Evolutionary conservation across 2,797 vertebrate species (phyloP), one percentile per base, ranked within the genome.

Genomic region (Capromys pilorides): DNA sequence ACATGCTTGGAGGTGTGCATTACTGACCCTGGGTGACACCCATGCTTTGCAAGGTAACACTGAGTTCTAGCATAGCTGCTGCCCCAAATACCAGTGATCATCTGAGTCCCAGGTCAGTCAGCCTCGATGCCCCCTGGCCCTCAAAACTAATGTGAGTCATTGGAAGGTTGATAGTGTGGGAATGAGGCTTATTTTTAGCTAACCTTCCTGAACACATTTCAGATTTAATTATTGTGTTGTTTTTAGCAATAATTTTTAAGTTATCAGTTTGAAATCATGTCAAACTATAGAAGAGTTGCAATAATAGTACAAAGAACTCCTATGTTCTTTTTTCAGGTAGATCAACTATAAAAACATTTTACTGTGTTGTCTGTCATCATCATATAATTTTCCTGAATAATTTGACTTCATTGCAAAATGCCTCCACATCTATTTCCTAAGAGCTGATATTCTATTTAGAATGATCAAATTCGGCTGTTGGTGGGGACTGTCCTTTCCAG

Each of bases 331-430:
- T 22, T 10, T 86, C 9, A 78, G 71, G 28, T 2, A 45, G 13
- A 49, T 82, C 33, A 87, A 22, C 12, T 90, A 26, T 82, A 66
- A 82, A 96, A 83, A 31, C 45, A 64, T 83, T n/a, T 92, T 62
- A 18, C 24, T 22, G 14, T 0, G 49, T 31, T 26, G 24, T 49
- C 41, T 16, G 16, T 41, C n/a, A 62, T 19, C 83, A 8, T 62
- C 57, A 26, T 73, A 62, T 16, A 64, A 33, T 62, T 64, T 64
- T 83, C 33, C 81, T 62, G 26, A 36, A 64, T 75, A 45, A 75
- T 51, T 14, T 39, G 33, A 51, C 13, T 75, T 59, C 39, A 39
- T 66, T 91, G 31, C 49, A 77, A 79, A 80, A 86, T 49, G 75
- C 36, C 49, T 67, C 51, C 49, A 22, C 18, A 69, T 59, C 82